phyloP scores from a whole-genome alignment of 2,113 vertebrate genomes.

The Saiga tatarica region DNA sequence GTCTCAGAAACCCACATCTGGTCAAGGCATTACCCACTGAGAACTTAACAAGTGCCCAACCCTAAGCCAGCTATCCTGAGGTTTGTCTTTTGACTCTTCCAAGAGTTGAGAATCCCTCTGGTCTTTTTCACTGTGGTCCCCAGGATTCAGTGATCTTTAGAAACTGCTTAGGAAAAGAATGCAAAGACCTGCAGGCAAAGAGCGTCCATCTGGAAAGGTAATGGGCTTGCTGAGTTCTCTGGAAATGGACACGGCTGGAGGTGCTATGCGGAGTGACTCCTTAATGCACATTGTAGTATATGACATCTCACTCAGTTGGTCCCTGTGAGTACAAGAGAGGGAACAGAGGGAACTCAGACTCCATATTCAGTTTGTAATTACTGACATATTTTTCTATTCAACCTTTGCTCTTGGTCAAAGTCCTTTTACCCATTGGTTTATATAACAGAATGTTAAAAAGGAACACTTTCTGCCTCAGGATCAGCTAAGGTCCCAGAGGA shows the following conservation, averaged over 20 bases:
- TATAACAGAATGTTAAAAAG: background rate
- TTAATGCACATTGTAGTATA: slow-evolving; percentile 96
- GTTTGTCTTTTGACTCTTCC: background rate
- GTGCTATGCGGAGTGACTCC: slow-evolving; percentile 90
- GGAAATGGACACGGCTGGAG: slow-evolving; percentile 83
- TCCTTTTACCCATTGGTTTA: background rate
- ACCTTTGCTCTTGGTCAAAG: background rate
- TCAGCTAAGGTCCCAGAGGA: background rate
- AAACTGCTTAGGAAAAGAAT: slow-evolving; percentile 23
- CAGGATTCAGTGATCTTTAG: background rate
- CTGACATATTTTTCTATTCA: background rate
- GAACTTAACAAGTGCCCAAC: background rate
- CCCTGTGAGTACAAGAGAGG: slow-evolving; percentile 81
- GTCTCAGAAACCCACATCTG: background rate
- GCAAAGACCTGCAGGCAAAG: slow-evolving; percentile 86
- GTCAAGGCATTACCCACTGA: background rate
- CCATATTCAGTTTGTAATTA: background rate
- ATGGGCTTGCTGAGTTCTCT: slow-evolving; percentile 86
- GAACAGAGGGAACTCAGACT: background rate
- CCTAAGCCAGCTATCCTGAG: background rate
- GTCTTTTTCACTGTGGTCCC: background rate
- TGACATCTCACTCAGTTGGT: slow-evolving; percentile 88
- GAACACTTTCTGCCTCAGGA: background rate
- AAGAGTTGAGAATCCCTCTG: background rate
- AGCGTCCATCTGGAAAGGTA: slow-evolving; percentile 90